Evolutionary conservation across 2,113 vertebrate genomes (phyloP), one percentile per base, ranked within the genome.

Genomic region (Oriolus oriolus): DNA sequence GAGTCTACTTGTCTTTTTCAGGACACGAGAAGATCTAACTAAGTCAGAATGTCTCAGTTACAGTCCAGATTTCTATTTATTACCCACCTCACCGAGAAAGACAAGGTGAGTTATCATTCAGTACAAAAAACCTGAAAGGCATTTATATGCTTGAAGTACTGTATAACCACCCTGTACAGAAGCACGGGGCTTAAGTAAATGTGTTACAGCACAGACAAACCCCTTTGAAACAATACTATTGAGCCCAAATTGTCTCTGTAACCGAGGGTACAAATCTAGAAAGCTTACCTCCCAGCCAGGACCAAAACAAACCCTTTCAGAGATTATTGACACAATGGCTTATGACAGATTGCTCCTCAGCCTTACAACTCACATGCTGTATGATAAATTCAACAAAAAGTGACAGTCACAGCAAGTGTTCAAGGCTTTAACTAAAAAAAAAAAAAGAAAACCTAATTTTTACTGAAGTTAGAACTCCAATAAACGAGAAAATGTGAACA

Each of bases 41-140:
- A 98, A 98, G 98, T 99, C 98, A 98, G 98, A 98, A 98, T 97
- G 98, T 97, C 97, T 98, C 97, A 93, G 88, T 71, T 98, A 95
- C 91, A 96, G 78, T 92, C 89, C 92, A 85, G 82, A 87, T 96
- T 83, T 96, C 98, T 99, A 98, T 99, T 98, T 99, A 99, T 99
- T 98, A 98, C 97, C 91, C 90, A 96, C 97, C 97, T 98, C 98
- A 97, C 96, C 33, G 59, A 98, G 97, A 97, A 98, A 98, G 98
- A 98, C 98, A 98, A 98, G 98, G 97, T 98, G 98, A 99, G 98
- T 98, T 98, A 99, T 99, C 98, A 98, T 98, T 98, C 97, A 96
- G 96, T 96, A 86, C 68, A 96, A 97, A 96, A 97, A 97, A 97
- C 77, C 96, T 88, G 96, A 98, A 96, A 96, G 84, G 94, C 96